Percentiles rank a stretch among this genome's conserved stretches.
These are phyloP conservation scores for Pavo muticus DNA, from an alignment of 2,113 vertebrate species.

Conservation along the genomic window DNA sequence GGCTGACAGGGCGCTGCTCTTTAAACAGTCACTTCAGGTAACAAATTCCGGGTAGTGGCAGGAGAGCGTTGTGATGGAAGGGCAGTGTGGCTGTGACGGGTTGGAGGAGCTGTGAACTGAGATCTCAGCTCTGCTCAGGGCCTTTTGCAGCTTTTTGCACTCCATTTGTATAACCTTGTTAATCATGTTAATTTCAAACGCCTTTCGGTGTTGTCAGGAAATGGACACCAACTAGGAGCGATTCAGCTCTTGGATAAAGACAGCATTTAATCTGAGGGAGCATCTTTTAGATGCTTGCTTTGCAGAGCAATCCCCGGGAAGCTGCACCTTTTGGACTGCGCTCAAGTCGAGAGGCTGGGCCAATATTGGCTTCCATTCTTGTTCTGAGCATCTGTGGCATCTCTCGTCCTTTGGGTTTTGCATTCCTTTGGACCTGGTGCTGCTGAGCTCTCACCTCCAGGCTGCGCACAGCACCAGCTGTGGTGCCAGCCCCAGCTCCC, in stretches of 20 bases:
- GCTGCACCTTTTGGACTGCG: not conserved
- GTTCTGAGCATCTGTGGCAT: not conserved
- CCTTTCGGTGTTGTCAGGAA: not conserved
- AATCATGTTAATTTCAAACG: not conserved
- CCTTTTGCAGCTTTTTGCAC: not conserved
- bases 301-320: not conserved
- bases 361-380: not conserved
- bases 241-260: not conserved
- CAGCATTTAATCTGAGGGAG: not conserved
- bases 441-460: not conserved
- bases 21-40: not conserved
- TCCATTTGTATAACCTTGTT: not conserved
- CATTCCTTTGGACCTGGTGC: not conserved
- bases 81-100: not conserved
- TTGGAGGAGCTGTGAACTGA: not conserved
- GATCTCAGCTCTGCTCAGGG: not conserved
- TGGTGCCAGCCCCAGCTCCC: not conserved
- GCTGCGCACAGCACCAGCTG: not conserved
- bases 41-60: not conserved
- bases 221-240: too few relatives aligned
- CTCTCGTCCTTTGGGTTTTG: not conserved
- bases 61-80: not conserved
- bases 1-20: not conserved
- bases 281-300: not conserved
- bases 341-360: not conserved